Evolutionary conservation across 92 coral and sea anemone species (phyloP).

Genomic region (Hydrozoanthus gracilis): DNA sequence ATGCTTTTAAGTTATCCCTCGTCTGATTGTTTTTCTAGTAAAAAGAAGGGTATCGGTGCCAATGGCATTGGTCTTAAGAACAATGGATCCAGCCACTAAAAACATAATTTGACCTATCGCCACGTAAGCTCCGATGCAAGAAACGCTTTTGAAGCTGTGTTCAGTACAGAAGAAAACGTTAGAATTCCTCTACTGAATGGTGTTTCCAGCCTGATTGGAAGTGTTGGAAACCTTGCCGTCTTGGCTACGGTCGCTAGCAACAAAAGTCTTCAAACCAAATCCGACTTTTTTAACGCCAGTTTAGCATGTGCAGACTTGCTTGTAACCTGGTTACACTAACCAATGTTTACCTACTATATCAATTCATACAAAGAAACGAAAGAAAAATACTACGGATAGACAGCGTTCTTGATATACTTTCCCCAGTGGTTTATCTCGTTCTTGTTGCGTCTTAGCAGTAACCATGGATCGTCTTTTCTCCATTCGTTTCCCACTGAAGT

Average conservation of each 20-base stretch:
- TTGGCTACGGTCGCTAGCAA: conserved; percentile 34
- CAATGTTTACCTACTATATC: conserved; percentile 35
- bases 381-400: neutral
- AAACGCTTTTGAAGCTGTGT: neutral
- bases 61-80: too few relatives aligned
- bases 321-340: conserved; percentile 49
- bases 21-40: too few relatives aligned
- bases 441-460: conserved; percentile 59
- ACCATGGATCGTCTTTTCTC: conserved; percentile 57
- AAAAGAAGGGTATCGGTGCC: too few relatives aligned
- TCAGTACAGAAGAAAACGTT: conserved; percentile 26
- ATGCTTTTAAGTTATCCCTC: too few relatives aligned
- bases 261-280: conserved; percentile 34
- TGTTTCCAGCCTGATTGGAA: conserved; percentile 38
- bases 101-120: neutral
- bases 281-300: conserved; percentile 53
- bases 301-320: conserved; percentile 58
- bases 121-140: neutral
- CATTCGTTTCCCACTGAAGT: conserved; percentile 47
- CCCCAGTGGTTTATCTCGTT: conserved; percentile 19
- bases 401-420: conserved; percentile 12
- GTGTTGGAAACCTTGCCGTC: conserved; percentile 53
- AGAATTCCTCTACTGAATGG: conserved; percentile 47
- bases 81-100: too few relatives aligned
- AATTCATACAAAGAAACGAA: neutral